Percentiles rank a stretch among this genome's conserved stretches.
These are phyloP conservation scores for Phengaris arion DNA, from an alignment of 2,888 invertebrate species.

Conservation along the genomic window DNA sequence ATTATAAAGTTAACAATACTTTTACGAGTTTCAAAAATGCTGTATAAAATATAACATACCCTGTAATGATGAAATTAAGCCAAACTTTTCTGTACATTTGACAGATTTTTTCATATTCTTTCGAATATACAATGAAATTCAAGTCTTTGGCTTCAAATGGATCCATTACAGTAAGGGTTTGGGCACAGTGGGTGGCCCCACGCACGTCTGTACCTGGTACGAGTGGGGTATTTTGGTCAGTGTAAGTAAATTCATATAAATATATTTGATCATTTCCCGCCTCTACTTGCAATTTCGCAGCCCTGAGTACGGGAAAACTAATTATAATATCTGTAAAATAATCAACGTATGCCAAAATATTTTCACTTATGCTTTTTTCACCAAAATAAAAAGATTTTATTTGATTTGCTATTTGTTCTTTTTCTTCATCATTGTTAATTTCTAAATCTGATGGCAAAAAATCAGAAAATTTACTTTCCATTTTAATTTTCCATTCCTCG, in stretches of 20 bases:
- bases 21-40: not conserved
- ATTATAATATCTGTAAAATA: slow-evolving; percentile 57
- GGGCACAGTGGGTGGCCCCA: slow-evolving; percentile 50
- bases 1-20: too few species aligned
- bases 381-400: slow-evolving; percentile 54
- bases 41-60: slow-evolving; percentile 32
- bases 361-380: slow-evolving; percentile 34
- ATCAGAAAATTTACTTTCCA: slow-evolving; percentile 53
- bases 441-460: slow-evolving; percentile 51
- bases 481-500: slow-evolving; percentile 45
- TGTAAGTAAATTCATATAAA: slow-evolving; percentile 51
- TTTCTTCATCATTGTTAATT: slow-evolving; percentile 47
- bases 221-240: slow-evolving; percentile 42
- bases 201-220: slow-evolving; percentile 44
- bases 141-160: slow-evolving; percentile 35
- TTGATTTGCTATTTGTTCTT: slow-evolving; percentile 39
- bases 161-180: slow-evolving; percentile 38
- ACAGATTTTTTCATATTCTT: slow-evolving; percentile 17
- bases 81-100: slow-evolving; percentile 17
- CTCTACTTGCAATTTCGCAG: slow-evolving; percentile 43
- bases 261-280: slow-evolving; percentile 46
- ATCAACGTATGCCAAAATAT: slow-evolving; percentile 41
- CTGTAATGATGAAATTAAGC: slow-evolving; percentile 37
- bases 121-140: not conserved
- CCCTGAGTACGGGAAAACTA: slow-evolving; percentile 45